Evolutionary conservation across 2,797 vertebrate species (phyloP).

Genomic region (Acropternis orthonyx): DNA sequence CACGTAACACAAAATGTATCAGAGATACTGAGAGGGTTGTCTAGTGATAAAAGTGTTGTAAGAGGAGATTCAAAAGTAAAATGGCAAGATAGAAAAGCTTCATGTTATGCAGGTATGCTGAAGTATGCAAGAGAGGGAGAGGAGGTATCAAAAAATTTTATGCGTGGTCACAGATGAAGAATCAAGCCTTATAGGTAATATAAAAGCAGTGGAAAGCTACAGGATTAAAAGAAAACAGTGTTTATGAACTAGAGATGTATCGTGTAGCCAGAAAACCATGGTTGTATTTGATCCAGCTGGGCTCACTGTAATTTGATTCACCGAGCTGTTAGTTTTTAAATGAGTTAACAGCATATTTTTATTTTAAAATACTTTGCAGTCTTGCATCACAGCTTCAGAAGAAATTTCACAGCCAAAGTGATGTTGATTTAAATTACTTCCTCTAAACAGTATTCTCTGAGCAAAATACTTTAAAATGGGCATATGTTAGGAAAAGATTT

Average conservation of each 20-base stretch:
- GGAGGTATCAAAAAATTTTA: not conserved
- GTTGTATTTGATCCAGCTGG: not conserved
- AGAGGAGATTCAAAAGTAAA: not conserved
- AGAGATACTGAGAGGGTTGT: not conserved
- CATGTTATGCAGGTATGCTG: not conserved
- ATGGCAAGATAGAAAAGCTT: not conserved
- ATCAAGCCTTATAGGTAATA: not conserved
- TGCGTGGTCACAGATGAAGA: not conserved
- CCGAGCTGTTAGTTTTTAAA: not conserved
- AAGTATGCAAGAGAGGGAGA: not conserved
- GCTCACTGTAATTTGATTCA: not conserved
- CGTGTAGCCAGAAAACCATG: not conserved
- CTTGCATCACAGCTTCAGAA: not conserved
- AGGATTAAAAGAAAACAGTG: not conserved
- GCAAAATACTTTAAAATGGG: not conserved
- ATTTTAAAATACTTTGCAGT: not conserved
- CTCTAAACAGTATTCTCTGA: not conserved
- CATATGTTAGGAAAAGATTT: not conserved
- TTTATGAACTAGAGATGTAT: not conserved
- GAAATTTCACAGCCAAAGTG: not conserved
- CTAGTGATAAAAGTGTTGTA: not conserved
- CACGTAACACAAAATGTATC: not conserved
- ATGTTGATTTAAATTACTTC: not conserved
- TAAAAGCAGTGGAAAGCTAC: not conserved
- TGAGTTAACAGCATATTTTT: not conserved